Conservation (phyloP, 2,888 invertebrate genomes). For the Melolontha melolontha region DNA sequence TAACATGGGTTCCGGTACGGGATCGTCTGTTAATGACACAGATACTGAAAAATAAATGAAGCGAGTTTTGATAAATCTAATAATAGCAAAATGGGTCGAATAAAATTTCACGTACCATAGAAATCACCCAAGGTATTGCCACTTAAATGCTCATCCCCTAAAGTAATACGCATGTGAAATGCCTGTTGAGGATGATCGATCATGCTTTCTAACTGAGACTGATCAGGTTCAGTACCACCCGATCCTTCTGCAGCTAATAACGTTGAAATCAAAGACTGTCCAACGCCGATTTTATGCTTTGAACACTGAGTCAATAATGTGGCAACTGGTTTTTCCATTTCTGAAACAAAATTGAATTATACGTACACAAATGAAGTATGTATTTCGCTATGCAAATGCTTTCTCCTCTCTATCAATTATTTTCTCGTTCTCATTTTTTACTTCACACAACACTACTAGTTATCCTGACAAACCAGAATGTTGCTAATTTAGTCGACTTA, state of each 20-base stretch:
- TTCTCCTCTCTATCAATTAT: no score
- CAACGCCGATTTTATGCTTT: slow-evolving; percentile 52
- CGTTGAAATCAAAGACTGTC: slow-evolving; percentile 53
- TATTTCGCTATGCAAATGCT: no score
- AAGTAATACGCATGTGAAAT: slow-evolving; percentile 62
- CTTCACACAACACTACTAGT: no score
- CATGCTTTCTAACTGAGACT: slow-evolving; percentile 57
- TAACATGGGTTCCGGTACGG: slow-evolving; percentile 60
- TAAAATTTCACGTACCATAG: slow-evolving; percentile 55
- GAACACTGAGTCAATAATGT: slow-evolving; percentile 52
- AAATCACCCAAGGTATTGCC: slow-evolving; percentile 60
- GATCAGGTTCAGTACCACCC: slow-evolving; percentile 57
- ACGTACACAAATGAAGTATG: no score
- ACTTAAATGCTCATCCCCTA: slow-evolving; percentile 59
- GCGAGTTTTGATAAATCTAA: not conserved
- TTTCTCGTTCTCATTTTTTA: no score
- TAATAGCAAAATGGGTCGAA: not conserved
- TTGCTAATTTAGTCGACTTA: no score
- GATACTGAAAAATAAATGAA: slow-evolving; percentile 52
- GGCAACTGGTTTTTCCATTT: slow-evolving; percentile 42
- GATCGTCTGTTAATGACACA: slow-evolving; percentile 61
- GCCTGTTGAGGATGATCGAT: slow-evolving; percentile 56
- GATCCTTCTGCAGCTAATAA: slow-evolving; percentile 58
- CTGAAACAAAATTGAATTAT: slow-evolving; percentile 25
- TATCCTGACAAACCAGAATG: no score